Percentiles rank a stretch among this genome's conserved stretches.
These are phyloP conservation scores for crab-eating macaque (Macaca fascicularis) DNA, from an alignment of 2,113 vertebrate genomes.

Conservation along the genomic window T2T-MFA8v1.1 NC_088389.1:70585001-70585500, in stretches of 20 bases:
- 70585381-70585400: not conserved
- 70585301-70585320: not conserved
- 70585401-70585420: not conserved
- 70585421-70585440: not conserved
- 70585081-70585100: not conserved
- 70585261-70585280: not conserved
- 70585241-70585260: not conserved
- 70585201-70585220: not conserved
- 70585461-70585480: not conserved
- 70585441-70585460: not conserved
- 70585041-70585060: not conserved
- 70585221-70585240: not conserved
- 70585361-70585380: not conserved
- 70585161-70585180: not conserved
- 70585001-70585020: not conserved
- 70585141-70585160: not conserved
- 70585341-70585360: not conserved
- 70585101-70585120: not conserved
- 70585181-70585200: not conserved
- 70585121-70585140: not conserved
- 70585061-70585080: not conserved
- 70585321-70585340: not conserved
- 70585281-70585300: not conserved
- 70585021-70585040: not conserved
- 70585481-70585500: not conserved